Percentiles rank a stretch among this genome's conserved stretches.
Evolutionary conservation across 2,888 invertebrate species (phyloP).

Genomic region (Amiota mariae): DNA sequence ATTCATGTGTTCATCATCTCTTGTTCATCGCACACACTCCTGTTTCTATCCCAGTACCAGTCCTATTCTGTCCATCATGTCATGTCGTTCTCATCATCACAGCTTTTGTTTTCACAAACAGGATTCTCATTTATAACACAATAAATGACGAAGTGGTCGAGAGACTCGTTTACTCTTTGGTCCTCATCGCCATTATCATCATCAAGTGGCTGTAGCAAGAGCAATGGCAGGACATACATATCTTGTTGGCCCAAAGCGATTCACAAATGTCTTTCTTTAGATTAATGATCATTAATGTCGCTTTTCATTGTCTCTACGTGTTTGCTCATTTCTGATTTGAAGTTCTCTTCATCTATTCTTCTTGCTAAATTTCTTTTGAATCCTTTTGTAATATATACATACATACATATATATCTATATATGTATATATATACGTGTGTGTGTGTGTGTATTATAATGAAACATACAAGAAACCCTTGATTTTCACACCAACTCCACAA

Average conservation of each 20-base stretch:
- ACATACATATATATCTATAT: background rate
- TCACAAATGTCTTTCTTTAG: conserved; percentile 13
- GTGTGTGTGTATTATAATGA: background rate
- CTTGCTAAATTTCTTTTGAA: background rate
- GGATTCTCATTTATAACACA: conserved; percentile 32
- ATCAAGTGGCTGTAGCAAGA: conserved; percentile 1
- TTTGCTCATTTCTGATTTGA: background rate
- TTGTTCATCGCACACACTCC: background rate
- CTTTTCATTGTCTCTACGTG: background rate
- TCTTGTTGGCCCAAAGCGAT: background rate
- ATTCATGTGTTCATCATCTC: background rate
- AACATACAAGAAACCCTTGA: background rate
- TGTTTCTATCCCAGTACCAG: too few relatives aligned
- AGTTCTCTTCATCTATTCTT: background rate
- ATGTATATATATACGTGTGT: too few relatives aligned
- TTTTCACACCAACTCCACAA: background rate
- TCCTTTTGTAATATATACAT: background rate
- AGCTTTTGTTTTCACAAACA: conserved; percentile 21
- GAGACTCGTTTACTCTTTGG: conserved; percentile 15
- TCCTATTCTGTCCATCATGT: conserved; percentile 11
- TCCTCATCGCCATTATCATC: background rate
- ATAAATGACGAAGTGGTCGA: conserved; percentile 27
- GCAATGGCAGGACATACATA: background rate
- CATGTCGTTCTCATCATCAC: too few relatives aligned
- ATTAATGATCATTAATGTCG: background rate